Base-by-base conservation (phyloP, 2,888 invertebrate genomes). In the Lepidocyrtinus sp. region DNA sequence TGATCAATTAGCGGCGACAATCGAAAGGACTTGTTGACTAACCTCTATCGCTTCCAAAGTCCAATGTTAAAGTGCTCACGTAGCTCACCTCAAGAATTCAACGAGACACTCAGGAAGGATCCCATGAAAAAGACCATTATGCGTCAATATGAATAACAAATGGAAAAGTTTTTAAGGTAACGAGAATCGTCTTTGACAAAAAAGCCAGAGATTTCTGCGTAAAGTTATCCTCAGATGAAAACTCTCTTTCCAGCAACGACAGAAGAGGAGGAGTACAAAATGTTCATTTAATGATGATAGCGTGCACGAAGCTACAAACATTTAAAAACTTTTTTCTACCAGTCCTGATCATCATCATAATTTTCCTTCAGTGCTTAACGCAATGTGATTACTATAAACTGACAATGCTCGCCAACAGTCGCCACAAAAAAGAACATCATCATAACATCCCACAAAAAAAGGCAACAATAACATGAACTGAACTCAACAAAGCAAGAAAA, bases 401-500 rank as follows among this genome's bases (percentile, higher is more conserved):
- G 64, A 64, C 64, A 64, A 64, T 25, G 2, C 21, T 64, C 22
- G 26, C 24, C 17, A 26, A 15, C 12, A 55, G 55, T n/a, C n/a
- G 55, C 55, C 36, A 36, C 36, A 36, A 36, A 36, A 36, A 36
- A 36, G 12, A n/a, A 12, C 5, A 7, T 36, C 12, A 36, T 36
- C 5, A 36, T 36, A 64, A 64, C n/a, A n/a, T 17, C 27, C 25
- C 26, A 9, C 7, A 26, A n/a, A 45, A 65, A 59, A 67, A 25
- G 55, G 55, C 67, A 59, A 74, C 50, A 74, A 26, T 36, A 65
- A 50, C 64, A 64, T 27, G 26, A 73, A 73, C 21, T 64, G 26
- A 64, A 12, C 64, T 64, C 64, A 62, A 55, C 27, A 72, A 62
- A 63, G 63, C 65, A 73, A 46, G 73, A 73, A 73, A 55, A 26